Conservation (phyloP, 2,888 invertebrate genomes). For the Meganola albula region DNA sequence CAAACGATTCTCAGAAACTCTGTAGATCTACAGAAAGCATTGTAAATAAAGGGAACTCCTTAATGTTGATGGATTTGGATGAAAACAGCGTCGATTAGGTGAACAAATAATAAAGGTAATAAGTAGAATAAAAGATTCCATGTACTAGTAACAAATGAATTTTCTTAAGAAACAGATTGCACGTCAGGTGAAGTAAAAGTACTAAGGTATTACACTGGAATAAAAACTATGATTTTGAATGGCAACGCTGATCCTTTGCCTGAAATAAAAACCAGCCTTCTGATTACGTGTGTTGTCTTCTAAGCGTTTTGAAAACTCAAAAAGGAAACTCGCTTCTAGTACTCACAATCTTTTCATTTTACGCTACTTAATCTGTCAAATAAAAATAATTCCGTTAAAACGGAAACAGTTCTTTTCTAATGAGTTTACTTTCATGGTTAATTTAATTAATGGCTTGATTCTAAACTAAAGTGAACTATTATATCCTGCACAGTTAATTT, state of each 20-base stretch:
- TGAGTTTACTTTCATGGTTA: constrained; percentile 17
- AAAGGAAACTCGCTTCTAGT: no score
- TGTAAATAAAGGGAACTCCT: constrained; percentile 20
- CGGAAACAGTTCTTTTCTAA: constrained; percentile 10
- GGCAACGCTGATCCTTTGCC: no score
- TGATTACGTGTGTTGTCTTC: no score
- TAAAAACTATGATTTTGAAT: no score
- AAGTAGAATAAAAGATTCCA: no score
- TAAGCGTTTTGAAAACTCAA: no score
- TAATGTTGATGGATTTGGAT: constrained; percentile 17
- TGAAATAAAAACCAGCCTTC: no score
- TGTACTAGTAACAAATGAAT: no score
- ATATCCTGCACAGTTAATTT: constrained; percentile 15
- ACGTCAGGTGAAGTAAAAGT: no score
- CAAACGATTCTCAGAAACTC: constrained; percentile 34
- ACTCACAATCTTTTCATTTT: constrained; percentile 6
- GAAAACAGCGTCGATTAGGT: constrained; percentile 21
- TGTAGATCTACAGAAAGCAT: constrained; percentile 29
- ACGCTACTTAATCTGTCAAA: neutral
- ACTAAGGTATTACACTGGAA: no score
- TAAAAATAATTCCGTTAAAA: constrained; percentile 16
- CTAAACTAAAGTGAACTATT: constrained; percentile 19
- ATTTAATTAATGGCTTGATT: constrained; percentile 23
- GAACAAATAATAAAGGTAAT: no score
- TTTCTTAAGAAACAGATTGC: no score